These are phyloP conservation scores for Sarcophaga bullata DNA, from an alignment of 1,140 invertebrate species.

Conservation along the genomic window DNA sequence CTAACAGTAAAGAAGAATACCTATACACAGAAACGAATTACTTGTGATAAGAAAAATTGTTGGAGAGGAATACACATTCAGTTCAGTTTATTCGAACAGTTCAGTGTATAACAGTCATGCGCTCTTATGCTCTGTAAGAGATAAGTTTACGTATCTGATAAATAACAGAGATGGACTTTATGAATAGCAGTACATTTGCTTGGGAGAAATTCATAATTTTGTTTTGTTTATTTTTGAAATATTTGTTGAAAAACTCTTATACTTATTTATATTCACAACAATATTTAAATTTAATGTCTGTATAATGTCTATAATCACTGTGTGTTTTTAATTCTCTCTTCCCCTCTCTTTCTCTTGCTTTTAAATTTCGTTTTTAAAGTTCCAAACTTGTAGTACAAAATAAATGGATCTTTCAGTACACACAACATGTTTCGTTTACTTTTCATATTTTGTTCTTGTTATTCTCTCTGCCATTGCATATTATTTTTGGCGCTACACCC, in stretches of 20 bases:
- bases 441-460: neutral
- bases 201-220: too few relatives aligned
- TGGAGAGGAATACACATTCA: neutral
- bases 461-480: neutral
- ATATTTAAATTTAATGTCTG: too few relatives aligned
- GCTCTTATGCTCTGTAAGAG: neutral
- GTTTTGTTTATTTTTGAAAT: too few relatives aligned
- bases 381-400: neutral
- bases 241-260: too few relatives aligned
- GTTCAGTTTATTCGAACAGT: too few relatives aligned
- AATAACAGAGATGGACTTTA: too few relatives aligned
- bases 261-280: too few relatives aligned
- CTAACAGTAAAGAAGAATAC: neutral
- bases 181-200: too few relatives aligned
- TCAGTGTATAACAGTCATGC: neutral
- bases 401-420: neutral
- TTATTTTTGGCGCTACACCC: constrained; percentile 17
- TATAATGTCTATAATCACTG: too few relatives aligned
- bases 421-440: neutral
- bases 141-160: neutral
- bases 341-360: neutral
- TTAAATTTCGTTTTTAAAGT: neutral
- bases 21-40: neutral
- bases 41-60: neutral
- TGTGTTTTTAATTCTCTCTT: neutral